Base-by-base conservation (phyloP, 2,888 invertebrate genomes). In the Agapetus fuscipes region DNA sequence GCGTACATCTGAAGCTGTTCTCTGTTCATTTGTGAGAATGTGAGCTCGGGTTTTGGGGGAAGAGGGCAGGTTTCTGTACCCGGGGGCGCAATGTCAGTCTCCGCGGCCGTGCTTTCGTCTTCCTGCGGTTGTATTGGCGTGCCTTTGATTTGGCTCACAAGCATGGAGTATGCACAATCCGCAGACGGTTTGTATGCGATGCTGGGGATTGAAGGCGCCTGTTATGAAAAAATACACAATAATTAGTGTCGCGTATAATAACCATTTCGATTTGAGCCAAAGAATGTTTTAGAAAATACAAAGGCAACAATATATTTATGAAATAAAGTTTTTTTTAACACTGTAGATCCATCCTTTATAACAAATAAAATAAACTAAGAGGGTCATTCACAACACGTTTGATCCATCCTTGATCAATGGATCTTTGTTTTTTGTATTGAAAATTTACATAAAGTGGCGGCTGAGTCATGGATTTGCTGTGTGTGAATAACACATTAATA, bases 161-260 rank as follows among this genome's bases (percentile, higher is more conserved):
- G 67, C 72, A 88, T 81, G 6, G 86, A 85, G 61, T 91, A 93
- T 43, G 88, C 80, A 61, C 89, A 89, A 68, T 88, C 83, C 0
- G 83, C 82, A 2, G 85, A 84, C 9, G 87, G 87, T 55, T 83
- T 83, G 65, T 86, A 88, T 51, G 75, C 75, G 49, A 83, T 80
- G 62, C 73, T 59, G 59, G 80, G 61, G 58, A 76, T 73, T 53
- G 66, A 61, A 27, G 70, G 71, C 1, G 71, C 71, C 71, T 72
- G 58, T n/a, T 26, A 49, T 45, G 46, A 43, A 49, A 41, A 48
- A 42, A 36, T 33, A 43, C 17, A 40, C n/a, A 17, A 35, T 32
- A 27, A 9, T 20, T 20, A 20, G 20, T 20, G n/a, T n/a, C n/a
- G n/a, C n/a, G 31, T 5, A 25, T 24, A 20, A 15, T 9, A 30